phyloP scores from a whole-genome alignment of 2,888 invertebrate genomes.

The Trissoscelio sp. region DNA sequence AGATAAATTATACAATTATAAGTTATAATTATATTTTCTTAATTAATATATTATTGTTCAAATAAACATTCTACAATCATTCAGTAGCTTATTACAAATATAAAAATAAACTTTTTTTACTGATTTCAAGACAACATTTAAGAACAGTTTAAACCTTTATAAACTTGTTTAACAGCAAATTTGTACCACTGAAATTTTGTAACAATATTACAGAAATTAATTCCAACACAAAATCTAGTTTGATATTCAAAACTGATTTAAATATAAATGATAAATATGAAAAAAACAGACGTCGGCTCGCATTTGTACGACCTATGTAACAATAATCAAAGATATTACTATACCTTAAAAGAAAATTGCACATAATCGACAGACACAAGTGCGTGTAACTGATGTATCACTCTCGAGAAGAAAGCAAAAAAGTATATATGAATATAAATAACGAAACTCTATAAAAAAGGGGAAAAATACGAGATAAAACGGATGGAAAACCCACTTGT shows the following conservation, averaged over 20 bases:
- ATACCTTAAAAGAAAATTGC: conserved; percentile 67
- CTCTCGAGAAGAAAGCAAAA: conserved; percentile 58
- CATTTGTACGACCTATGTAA: conserved; percentile 64
- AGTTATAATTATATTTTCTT: too few species aligned
- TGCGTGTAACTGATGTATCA: conserved; percentile 66
- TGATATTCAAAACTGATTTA: not conserved
- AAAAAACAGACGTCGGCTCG: conserved; percentile 47
- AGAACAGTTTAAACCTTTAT: too few species aligned
- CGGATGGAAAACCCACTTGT: conserved; percentile 29
- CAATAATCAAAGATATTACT: conserved; percentile 68
- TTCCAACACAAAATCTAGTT: too few species aligned
- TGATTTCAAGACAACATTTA: too few species aligned
- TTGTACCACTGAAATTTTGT: too few species aligned
- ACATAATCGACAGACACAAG: conserved; percentile 68
- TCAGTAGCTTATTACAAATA: too few species aligned
- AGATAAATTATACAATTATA: too few species aligned
- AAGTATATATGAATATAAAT: conserved; percentile 31
- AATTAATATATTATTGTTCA: too few species aligned
- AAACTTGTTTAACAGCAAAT: too few species aligned
- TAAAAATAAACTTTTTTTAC: too few species aligned
- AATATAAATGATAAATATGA: not conserved
- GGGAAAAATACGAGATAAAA: conserved; percentile 19
- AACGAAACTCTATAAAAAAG: conserved; percentile 11
- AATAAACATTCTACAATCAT: too few species aligned
- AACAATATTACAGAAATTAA: too few species aligned